Evolutionary conservation across 2,888 invertebrate genomes (phyloP).

Genomic region (Pollenia angustigena): DNA sequence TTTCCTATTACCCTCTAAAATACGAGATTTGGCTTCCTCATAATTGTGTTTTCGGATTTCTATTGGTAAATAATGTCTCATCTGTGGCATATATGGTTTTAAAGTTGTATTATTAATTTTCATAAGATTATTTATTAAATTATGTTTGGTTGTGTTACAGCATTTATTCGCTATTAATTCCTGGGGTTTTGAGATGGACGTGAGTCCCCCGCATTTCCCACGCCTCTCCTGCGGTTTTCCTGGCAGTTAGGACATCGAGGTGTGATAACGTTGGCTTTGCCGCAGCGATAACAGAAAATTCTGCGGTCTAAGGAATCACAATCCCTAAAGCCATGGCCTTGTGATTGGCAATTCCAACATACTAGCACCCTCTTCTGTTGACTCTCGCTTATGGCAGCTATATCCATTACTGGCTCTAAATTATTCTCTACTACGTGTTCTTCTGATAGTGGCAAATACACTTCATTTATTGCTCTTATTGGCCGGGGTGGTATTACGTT

Average conservation of each 20-base stretch:
- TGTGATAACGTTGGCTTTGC: neutral
- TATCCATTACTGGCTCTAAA: too few relatives aligned
- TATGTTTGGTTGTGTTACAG: neutral
- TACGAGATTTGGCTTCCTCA: neutral
- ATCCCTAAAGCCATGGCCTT: neutral
- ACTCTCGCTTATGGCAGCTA: too few relatives aligned
- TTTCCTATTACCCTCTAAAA: neutral
- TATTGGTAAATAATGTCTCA: neutral
- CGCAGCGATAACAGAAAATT: slow-evolving; percentile 16
- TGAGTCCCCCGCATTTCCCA: neutral
- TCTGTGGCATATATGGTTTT: neutral
- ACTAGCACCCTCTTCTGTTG: too few relatives aligned
- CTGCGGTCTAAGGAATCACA: neutral
- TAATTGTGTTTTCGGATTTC: neutral
- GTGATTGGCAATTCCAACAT: slow-evolving; percentile 13
- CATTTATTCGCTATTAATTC: neutral
- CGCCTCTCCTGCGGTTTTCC: slow-evolving; percentile 1
- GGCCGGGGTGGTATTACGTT: neutral
- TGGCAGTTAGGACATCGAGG: slow-evolving; percentile 1
- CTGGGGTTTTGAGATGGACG: slow-evolving; percentile 7
- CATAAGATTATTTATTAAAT: too few relatives aligned
- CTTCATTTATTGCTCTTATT: too few relatives aligned
- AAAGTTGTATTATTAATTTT: neutral
- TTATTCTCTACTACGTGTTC: neutral
- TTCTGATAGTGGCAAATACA: neutral